A percentile compares a stretch with the other conserved stretches of the same genome.
Conservation (phyloP, 2,888 invertebrate genomes). For the Pristionchus mayeri region DNA sequence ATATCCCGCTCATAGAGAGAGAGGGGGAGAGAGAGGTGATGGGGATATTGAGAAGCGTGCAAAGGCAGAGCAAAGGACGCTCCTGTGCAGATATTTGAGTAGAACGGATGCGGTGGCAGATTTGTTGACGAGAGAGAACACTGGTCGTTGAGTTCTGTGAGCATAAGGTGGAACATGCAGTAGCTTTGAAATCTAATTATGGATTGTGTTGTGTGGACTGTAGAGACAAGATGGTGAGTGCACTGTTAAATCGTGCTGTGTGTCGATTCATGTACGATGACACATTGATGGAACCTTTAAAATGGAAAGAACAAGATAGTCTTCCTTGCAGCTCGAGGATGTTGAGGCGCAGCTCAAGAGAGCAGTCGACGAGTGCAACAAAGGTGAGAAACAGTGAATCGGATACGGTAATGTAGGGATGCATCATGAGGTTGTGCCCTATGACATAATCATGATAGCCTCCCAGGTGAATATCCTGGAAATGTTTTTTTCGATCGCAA, state of each 20-base stretch:
- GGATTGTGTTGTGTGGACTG: no score
- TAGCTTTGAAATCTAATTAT: no score
- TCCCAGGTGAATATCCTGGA: background rate
- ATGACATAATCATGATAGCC: background rate
- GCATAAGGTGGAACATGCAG: background rate
- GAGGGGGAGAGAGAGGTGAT: slow-evolving; percentile 44
- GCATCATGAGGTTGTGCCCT: background rate
- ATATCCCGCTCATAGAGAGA: slow-evolving; percentile 41
- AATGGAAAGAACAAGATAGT: background rate
- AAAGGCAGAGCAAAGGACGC: no score
- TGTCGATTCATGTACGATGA: no score
- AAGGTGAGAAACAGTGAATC: background rate
- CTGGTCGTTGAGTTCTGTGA: no score
- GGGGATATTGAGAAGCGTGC: slow-evolving; percentile 47
- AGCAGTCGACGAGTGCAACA: slow-evolving; percentile 48
- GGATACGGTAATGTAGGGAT: background rate
- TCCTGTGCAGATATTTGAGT: no score
- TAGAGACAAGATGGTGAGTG: no score
- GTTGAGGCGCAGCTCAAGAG: slow-evolving; percentile 50
- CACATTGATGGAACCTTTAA: no score
- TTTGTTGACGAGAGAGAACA: no score
- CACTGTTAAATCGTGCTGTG: no score
- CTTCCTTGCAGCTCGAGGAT: slow-evolving; percentile 45
- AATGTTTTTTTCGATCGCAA: no score
- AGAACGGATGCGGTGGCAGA: no score